Evolutionary conservation across 2,797 vertebrate species (phyloP), one percentile per base, ranked within the genome.

Genomic region (Phataginus tetradactyla): DNA sequence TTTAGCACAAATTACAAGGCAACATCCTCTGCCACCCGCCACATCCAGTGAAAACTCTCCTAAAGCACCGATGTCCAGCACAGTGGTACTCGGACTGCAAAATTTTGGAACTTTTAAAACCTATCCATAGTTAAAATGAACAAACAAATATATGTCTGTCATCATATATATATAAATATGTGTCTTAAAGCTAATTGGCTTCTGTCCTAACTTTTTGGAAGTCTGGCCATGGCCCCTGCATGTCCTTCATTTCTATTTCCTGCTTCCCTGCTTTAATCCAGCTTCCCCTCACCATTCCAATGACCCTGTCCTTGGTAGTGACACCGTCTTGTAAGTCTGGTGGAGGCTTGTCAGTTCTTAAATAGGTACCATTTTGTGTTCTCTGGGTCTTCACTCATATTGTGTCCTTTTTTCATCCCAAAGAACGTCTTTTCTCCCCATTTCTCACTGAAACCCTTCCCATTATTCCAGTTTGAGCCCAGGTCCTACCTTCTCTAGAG

Each of bases 281-380:
- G 1, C 32, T 55, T 45, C n/a, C 1, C 79, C 61, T 63, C 4
- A 2, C 63, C 32, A 0, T 34, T 25, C 29, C 9, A 3, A 34
- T 39, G 69, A 14, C 4, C 2, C 10, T 0, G 5, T 15, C 42
- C 59, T 64, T 37, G 12, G 3, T 13, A 7, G 32, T 4, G 18
- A 39, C 25, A 2, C 51, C n/a, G 0, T 25, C 42, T 21, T 23
- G 20, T 71, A 57, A 37, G 14, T 11, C 32, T 4, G 3, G 45
- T 1, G 25, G 63, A 13, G 39, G 27, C 7, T 1, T 4, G 0
- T 8, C 51, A 29, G 18, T 63, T 87, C 66, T 87, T 27, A 12
- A 14, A 1, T n/a, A 1, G 14, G 8, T 2, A 23, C 57, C 63
- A 3, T 15, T 49, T 45, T 49, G 17, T 39, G 5, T 39, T 51